Evolutionary conservation across 2,888 invertebrate species (phyloP).

Genomic region (Lithophane ornitopus): DNA sequence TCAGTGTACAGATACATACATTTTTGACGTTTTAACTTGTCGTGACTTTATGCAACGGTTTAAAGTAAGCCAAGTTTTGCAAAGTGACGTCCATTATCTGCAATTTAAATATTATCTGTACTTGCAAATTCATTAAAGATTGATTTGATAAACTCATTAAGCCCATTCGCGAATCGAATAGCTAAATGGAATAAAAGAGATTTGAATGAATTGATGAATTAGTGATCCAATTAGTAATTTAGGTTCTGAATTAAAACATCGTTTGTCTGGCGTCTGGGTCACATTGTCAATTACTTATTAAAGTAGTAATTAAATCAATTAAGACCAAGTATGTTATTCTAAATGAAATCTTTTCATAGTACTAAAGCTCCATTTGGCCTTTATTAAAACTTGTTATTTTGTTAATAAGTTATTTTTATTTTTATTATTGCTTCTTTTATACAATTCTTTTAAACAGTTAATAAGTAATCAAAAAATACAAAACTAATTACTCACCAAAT

Average conservation of each 20-base stretch:
- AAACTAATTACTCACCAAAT: conserved; percentile 95
- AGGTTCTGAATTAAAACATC: conserved; percentile 30
- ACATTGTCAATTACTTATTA: conserved; percentile 19
- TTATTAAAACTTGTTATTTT: not conserved
- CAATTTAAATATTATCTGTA: not conserved
- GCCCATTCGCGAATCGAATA: not conserved
- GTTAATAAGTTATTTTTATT: not conserved
- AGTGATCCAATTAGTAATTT: conserved; percentile 29
- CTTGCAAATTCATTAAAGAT: not conserved
- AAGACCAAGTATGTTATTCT: not conserved
- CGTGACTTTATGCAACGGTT: not conserved
- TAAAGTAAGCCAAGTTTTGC: not conserved
- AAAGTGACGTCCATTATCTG: not conserved
- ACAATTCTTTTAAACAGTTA: not conserved
- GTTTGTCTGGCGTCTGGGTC: conserved; percentile 17
- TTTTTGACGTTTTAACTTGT: not conserved
- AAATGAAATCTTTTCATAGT: not conserved
- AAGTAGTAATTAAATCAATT: conserved; percentile 32
- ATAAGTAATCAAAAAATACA: not conserved
- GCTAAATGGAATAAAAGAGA: conserved; percentile 5
- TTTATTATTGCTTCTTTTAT: not conserved
- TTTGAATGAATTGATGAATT: conserved; percentile 34
- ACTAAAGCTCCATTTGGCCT: not conserved
- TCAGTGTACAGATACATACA: not conserved
- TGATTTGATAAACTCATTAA: conserved; percentile 6